Evolutionary conservation across 2,888 invertebrate species (phyloP).

Genomic region (Hoplodrina ambigua): DNA sequence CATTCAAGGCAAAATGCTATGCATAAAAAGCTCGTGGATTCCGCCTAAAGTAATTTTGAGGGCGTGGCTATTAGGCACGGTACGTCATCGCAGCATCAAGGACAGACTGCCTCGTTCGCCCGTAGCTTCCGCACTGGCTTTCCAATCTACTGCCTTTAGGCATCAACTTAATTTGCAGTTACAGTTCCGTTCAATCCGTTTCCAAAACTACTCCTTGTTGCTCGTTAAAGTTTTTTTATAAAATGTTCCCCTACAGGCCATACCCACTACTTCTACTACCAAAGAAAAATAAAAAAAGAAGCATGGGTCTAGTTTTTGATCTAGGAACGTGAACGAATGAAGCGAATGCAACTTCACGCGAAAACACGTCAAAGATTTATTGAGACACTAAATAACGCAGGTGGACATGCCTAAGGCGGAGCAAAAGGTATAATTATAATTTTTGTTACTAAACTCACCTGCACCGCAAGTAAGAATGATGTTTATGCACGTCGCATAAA

Average conservation of each 20-base stretch:
- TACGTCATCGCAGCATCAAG: conserved; percentile 59
- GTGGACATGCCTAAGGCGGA: conserved; percentile 43
- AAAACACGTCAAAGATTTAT: conserved; percentile 52
- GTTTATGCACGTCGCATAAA: conserved; percentile 37
- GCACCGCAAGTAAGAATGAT: conserved; percentile 24
- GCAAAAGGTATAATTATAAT: conserved; percentile 45
- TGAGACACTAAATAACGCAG: conserved; percentile 49
- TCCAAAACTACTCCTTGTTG: conserved; percentile 1
- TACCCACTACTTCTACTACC: not conserved
- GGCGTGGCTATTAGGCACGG: conserved; percentile 49
- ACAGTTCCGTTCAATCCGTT: conserved; percentile 11
- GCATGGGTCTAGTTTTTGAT: conserved; percentile 15
- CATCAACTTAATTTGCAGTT: conserved; percentile 25
- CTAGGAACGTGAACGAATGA: conserved; percentile 26
- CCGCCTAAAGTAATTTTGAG: conserved; percentile 38
- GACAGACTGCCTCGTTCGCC: conserved; percentile 41
- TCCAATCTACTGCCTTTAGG: conserved; percentile 41
- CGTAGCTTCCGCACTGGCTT: conserved; percentile 50
- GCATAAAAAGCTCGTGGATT: conserved; percentile 16
- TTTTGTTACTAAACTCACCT: conserved; percentile 54
- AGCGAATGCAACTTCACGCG: conserved; percentile 36
- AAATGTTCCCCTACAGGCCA: not conserved
- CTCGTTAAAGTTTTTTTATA: not conserved
- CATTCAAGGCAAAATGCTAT: not conserved
- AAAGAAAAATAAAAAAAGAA: not conserved